Evolutionary conservation across 2,113 vertebrate species (phyloP).

Genomic region (Corythornis madagascariensis): DNA sequence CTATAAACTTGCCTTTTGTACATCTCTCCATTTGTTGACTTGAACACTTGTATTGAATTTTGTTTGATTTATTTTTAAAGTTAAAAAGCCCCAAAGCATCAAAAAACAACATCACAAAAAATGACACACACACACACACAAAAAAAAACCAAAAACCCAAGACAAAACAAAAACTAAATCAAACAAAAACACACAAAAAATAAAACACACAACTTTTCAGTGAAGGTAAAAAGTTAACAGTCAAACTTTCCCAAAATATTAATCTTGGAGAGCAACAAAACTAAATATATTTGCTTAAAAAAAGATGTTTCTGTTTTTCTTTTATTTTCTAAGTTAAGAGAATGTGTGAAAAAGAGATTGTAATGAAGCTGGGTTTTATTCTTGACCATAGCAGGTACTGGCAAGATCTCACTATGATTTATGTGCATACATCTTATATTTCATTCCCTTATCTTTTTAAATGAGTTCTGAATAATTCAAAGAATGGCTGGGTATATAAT

Average conservation of each 20-base stretch:
- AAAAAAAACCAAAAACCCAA: no score
- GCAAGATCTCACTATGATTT: constrained; percentile 1
- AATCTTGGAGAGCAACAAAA: neutral
- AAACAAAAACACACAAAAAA: no score
- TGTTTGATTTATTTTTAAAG: neutral
- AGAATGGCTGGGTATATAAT: neutral
- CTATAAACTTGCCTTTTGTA: neutral
- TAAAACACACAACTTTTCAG: neutral
- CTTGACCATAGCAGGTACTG: neutral
- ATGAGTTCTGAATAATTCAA: constrained; percentile 24
- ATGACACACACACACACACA: no score
- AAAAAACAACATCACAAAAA: no score
- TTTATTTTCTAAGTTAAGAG: neutral
- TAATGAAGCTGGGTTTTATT: neutral
- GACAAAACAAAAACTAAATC: no score
- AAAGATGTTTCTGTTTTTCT: neutral
- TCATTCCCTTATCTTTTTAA: constrained; percentile 28
- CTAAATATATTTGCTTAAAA: neutral
- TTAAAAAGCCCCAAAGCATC: neutral
- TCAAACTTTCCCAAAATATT: neutral
- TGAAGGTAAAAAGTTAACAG: neutral
- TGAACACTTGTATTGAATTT: neutral
- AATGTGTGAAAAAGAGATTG: neutral
- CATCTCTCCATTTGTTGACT: neutral
- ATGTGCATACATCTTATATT: neutral